phyloP scores from a whole-genome alignment of 2,888 invertebrate genomes.

The Zygothrica quintamaculata region DNA sequence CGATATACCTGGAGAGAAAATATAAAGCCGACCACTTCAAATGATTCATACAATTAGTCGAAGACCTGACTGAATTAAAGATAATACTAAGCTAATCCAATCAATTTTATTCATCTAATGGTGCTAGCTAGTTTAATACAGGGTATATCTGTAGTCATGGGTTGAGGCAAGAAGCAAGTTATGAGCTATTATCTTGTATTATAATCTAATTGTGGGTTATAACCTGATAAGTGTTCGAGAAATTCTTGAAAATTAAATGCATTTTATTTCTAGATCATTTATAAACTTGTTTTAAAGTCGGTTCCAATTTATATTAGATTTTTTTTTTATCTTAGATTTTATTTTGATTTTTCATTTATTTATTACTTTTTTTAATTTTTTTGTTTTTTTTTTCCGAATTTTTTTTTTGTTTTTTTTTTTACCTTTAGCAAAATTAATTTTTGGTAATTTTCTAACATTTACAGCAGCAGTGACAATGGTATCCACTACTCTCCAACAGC shows the following conservation, averaged over 20 bases:
- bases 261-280: background rate
- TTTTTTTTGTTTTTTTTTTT: conserved; percentile 1
- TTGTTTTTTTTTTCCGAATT: background rate
- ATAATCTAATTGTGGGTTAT: conserved; percentile 14
- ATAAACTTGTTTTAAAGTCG: background rate
- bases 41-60: too few species aligned
- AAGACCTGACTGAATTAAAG: too few species aligned
- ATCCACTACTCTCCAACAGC: conserved; percentile 48
- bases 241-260: conserved; percentile 1
- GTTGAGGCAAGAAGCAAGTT: too few species aligned
- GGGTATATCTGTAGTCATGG: background rate
- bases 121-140: background rate
- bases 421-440: conserved; percentile 7
- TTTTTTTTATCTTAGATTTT: too few species aligned
- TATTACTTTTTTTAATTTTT: background rate
- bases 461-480: conserved; percentile 39
- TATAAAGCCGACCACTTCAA: too few species aligned
- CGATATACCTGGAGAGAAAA: too few species aligned
- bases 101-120: too few species aligned
- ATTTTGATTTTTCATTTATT: background rate
- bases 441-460: conserved; percentile 33
- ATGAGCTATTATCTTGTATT: conserved; percentile 16
- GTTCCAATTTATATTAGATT: too few species aligned
- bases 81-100: too few species aligned
- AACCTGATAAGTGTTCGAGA: conserved; percentile 5